Conservation (phyloP, 2,797 vertebrate genomes). For the Xenops minutus region DNA sequence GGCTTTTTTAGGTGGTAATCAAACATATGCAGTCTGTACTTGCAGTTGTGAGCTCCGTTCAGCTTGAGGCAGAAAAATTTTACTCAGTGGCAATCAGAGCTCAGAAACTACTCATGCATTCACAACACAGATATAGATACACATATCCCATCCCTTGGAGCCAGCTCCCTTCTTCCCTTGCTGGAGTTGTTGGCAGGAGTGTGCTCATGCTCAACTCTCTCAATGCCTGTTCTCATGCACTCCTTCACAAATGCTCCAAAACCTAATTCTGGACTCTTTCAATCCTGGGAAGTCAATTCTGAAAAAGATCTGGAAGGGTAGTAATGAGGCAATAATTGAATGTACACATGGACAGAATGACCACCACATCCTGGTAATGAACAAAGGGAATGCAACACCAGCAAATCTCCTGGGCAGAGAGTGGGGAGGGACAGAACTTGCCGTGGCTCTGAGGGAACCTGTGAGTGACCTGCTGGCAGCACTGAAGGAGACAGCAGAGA, state of each 20-base stretch:
- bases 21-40: not conserved
- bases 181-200: not conserved
- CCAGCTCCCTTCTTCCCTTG: not conserved
- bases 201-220: not conserved
- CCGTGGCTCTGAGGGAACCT: not conserved
- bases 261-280: not conserved
- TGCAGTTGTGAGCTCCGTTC: not conserved
- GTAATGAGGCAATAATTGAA: not conserved
- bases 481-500: not conserved
- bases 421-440: not conserved
- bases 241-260: not conserved
- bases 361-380: not conserved
- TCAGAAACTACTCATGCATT: not conserved
- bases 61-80: not conserved
- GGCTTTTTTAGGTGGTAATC: not conserved
- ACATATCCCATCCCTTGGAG: not conserved
- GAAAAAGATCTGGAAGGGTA: not conserved
- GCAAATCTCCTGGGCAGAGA: not conserved
- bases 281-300: not conserved
- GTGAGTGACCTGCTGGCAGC: not conserved
- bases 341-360: fast-evolving
- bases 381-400: not conserved
- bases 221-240: not conserved
- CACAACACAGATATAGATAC: not conserved
- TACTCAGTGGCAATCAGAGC: not conserved